A percentile compares a stretch with the other conserved stretches of the same genome.
These are phyloP conservation scores for Eilema sororculum DNA, from an alignment of 2,888 invertebrate genomes.

Conservation along the genomic window DNA sequence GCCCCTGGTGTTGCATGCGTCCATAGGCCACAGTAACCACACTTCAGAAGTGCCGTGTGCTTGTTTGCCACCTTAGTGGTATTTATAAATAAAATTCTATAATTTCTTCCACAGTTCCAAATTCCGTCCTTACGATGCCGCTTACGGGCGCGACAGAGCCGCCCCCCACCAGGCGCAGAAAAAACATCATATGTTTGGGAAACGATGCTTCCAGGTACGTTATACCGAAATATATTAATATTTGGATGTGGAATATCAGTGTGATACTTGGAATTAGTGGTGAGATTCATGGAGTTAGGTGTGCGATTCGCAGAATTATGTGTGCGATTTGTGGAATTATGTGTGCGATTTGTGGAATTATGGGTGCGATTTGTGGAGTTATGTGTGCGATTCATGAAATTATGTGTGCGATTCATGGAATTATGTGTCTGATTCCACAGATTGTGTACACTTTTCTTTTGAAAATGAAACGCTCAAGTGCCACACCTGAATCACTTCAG, in stretches of 20 bases:
- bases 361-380: not conserved
- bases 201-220: constrained; percentile 92
- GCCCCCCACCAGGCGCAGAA: constrained; percentile 89
- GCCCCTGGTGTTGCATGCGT: too few relatives aligned
- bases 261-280: not conserved
- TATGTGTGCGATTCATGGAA: not conserved
- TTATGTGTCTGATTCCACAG: not conserved
- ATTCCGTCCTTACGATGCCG: constrained; percentile 89
- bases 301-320: not conserved
- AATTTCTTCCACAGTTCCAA: constrained; percentile 79
- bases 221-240: not conserved
- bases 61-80: too few relatives aligned
- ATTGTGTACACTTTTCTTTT: too few relatives aligned
- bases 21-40: too few relatives aligned
- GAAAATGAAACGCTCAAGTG: too few relatives aligned
- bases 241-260: not conserved
- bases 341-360: not conserved
- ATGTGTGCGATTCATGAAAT: not conserved
- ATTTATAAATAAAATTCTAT: not conserved
- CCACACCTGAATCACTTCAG: too few relatives aligned
- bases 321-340: not conserved
- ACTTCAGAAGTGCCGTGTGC: too few relatives aligned
- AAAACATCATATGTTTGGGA: constrained; percentile 97
- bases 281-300: not conserved
- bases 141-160: constrained; percentile 80